phyloP scores from a whole-genome alignment of 2,888 invertebrate species.

The Limnephilus marmoratus region DNA sequence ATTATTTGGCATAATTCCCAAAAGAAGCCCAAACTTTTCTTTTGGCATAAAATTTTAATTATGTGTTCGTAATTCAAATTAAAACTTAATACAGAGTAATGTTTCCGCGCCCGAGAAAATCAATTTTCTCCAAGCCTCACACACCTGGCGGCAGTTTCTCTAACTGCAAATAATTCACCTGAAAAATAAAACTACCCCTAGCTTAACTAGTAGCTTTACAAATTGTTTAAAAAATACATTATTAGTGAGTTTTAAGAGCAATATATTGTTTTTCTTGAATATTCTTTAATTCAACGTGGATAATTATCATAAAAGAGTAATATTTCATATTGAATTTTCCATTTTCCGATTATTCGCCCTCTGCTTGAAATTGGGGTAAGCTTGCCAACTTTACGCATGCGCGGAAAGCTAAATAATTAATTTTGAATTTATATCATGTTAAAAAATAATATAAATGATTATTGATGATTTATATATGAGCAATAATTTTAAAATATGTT shows the following conservation, averaged over 20 bases:
- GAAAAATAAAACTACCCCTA: neutral
- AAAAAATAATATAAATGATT: neutral
- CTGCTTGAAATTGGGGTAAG: neutral
- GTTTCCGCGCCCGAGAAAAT: neutral
- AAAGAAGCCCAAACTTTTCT: neutral
- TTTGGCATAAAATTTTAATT: neutral
- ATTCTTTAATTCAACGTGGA: no score
- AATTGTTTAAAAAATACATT: neutral
- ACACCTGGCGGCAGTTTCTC: neutral
- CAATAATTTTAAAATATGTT: neutral
- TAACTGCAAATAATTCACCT: neutral
- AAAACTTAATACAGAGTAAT: neutral
- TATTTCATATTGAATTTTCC: neutral
- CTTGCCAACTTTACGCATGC: neutral
- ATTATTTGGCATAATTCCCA: neutral
- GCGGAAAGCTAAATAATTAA: neutral
- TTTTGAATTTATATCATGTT: neutral
- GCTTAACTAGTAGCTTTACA: neutral
- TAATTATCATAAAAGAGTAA: no score
- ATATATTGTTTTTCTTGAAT: no score
- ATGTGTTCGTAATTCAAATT: neutral
- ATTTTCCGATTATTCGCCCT: neutral
- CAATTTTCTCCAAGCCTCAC: neutral
- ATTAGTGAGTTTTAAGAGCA: neutral
- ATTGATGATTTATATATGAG: neutral